Evolutionary conservation across 2,888 invertebrate genomes (phyloP).

Genomic region (Temnothorax unifasciatus): DNA sequence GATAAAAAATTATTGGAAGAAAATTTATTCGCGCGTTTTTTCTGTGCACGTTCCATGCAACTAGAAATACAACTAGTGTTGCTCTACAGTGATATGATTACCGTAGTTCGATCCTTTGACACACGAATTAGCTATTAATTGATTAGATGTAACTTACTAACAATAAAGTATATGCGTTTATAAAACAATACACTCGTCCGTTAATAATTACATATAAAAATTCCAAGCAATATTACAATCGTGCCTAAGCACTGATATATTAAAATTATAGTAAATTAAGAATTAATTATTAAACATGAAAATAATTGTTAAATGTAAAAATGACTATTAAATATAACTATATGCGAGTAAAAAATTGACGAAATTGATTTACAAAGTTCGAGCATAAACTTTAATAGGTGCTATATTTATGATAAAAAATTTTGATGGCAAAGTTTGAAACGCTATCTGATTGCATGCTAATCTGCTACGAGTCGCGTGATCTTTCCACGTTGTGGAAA

Average conservation of each 20-base stretch:
- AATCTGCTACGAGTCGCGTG: constrained; percentile 22
- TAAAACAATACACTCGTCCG: neutral
- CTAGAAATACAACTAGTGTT: neutral
- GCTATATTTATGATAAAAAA: neutral
- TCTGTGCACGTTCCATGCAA: neutral
- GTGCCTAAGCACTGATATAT: neutral
- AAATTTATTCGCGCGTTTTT: neutral
- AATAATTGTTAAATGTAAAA: neutral
- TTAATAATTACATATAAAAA: too few species aligned
- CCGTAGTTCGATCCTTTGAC: neutral
- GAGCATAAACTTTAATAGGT: neutral
- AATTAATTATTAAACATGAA: neutral
- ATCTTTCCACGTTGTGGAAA: constrained; percentile 33
- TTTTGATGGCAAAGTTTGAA: constrained; percentile 7
- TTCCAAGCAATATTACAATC: too few species aligned
- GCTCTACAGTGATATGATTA: neutral
- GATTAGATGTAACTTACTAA: neutral
- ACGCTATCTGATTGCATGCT: constrained; percentile 19
- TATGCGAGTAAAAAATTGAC: neutral
- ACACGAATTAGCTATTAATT: neutral
- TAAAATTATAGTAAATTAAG: neutral
- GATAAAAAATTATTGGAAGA: constrained; percentile 6
- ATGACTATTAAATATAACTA: neutral
- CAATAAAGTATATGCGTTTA: neutral
- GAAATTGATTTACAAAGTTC: neutral